phyloP scores from a whole-genome alignment of 2,888 invertebrate genomes.

The Cantharis rustica region DNA sequence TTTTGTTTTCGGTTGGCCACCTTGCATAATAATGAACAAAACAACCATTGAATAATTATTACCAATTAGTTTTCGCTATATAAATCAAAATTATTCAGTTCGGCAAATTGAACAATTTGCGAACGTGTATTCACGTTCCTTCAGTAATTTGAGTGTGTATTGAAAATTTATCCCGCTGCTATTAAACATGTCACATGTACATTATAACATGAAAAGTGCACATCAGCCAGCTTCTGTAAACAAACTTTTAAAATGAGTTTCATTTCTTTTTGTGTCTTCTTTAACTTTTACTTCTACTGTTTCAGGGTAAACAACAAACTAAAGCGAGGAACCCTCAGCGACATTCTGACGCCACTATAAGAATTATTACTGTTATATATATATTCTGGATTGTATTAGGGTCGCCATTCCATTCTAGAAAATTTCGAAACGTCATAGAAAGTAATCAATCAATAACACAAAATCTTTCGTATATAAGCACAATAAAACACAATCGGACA shows the following conservation, averaged over 20 bases:
- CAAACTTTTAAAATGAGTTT: slow-evolving; percentile 10
- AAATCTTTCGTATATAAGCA: not conserved
- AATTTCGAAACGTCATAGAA: slow-evolving; percentile 10
- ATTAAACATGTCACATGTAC: not conserved
- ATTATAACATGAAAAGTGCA: slow-evolving; percentile 6
- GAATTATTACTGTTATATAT: slow-evolving; percentile 24
- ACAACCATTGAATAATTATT: not conserved
- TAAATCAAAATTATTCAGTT: not conserved
- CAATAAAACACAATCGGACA: not conserved
- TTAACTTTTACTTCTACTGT: slow-evolving; percentile 24
- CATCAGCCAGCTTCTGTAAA: not conserved
- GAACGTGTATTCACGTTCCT: not conserved
- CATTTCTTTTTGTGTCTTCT: slow-evolving; percentile 17
- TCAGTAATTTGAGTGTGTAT: not conserved
- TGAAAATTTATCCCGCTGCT: not conserved
- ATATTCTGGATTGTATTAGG: slow-evolving; percentile 25
- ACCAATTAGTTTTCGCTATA: not conserved
- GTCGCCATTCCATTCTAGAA: slow-evolving; percentile 15
- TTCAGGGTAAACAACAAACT: slow-evolving; percentile 26
- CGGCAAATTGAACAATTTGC: not conserved
- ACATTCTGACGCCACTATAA: slow-evolving; percentile 26
- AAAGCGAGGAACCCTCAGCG: slow-evolving; percentile 21
- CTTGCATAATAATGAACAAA: not conserved
- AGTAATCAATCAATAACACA: slow-evolving; percentile 12
- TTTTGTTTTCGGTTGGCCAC: too few species aligned